phyloP scores from a whole-genome alignment of 2,797 vertebrate species.

The Tinamus major region DNA sequence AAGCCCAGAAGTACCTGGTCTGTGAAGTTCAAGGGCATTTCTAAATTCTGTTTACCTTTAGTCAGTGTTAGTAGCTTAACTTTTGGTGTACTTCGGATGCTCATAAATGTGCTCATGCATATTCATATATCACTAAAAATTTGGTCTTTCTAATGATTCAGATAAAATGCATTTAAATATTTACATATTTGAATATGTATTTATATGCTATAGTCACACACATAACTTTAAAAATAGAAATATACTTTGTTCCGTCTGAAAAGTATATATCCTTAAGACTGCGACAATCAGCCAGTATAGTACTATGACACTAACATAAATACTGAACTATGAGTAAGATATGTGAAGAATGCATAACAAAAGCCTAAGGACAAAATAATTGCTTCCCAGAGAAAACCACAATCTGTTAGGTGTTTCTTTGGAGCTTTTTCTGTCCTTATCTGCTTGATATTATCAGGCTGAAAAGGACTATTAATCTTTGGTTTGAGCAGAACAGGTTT shows the following conservation, averaged over 20 bases:
- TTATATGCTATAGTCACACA: not conserved
- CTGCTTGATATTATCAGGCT: not conserved
- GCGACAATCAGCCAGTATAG: not conserved
- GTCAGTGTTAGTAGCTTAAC: not conserved
- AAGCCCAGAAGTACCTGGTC: not conserved
- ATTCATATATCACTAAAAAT: not conserved
- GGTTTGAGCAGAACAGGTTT: not conserved
- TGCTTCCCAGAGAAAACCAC: not conserved
- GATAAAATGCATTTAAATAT: not conserved
- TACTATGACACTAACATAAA: not conserved
- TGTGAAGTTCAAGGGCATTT: not conserved
- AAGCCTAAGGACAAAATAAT: not conserved
- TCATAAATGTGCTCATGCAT: not conserved
- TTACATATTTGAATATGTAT: not conserved
- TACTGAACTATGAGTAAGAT: not conserved
- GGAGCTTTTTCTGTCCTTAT: not conserved
- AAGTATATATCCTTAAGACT: not conserved
- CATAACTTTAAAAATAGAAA: not conserved
- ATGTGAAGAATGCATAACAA: not conserved
- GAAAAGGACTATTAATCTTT: not conserved
- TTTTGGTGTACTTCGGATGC: not conserved
- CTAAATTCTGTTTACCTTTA: not conserved
- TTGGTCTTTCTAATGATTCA: not conserved
- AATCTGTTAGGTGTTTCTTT: not conserved
- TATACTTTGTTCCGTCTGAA: not conserved